Base-by-base conservation (phyloP, 2,888 invertebrate genomes). In the Diarsia dahlii region DNA sequence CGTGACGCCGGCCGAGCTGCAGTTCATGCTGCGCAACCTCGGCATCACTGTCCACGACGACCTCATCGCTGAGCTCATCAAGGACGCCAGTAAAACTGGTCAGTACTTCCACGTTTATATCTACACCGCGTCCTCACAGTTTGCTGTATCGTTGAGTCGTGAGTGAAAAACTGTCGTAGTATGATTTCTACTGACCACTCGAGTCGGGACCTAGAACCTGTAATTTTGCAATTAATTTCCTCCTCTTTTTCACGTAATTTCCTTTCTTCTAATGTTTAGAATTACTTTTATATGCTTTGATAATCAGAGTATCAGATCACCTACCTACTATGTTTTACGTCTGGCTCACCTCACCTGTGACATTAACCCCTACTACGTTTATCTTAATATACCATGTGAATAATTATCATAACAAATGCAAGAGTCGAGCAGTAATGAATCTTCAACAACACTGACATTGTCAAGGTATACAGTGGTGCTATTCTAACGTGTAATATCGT, bases 1-100 rank as follows among this genome's bases (percentile, higher is more conserved):
- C 91, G 97, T 98, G 86, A 98, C 98, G 68, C 97, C 98, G 1
- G 97, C 97, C 68, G 98, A 98, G 93, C 95, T 98, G 90, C 98
- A 98, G 94, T 97, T 97, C 92, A 98, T 98, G 98, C 96, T 98
- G 87, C 97, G 97, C 86, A 98, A 98, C 94, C 97, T 98, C 87
- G 98, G 98, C 89, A 98, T 98, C 88, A 97, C 97, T 90, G 97
- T 98, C 90, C 97, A 97, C 90, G 98, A 98, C 90, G 98, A 98
- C 91, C 97, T 98, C 90, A 97, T 98, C 82, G 97, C 97, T 81
- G 97, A 98, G 90, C 97, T 98, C 89, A 97, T 98, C 91, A 97
- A 97, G 90, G 98, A 97, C 90, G 98, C 98, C 78, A 98, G 98
- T 94, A 97, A 97, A 95, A 97, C 97, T 93, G 98, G 98, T 98